phyloP scores from a whole-genome alignment of 2,888 invertebrate genomes.

The Euspilapteryx auroguttella region DNA sequence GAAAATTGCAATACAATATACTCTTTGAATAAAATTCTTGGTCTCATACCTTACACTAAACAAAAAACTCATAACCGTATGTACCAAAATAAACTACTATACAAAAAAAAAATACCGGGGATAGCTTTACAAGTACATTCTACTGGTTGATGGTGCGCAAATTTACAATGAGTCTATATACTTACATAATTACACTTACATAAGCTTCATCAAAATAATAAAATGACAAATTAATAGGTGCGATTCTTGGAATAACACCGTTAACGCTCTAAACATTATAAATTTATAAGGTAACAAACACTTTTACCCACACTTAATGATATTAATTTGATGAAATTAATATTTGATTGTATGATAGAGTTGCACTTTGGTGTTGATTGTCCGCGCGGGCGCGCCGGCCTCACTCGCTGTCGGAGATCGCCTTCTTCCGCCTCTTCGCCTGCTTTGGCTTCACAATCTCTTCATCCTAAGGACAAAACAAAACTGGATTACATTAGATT shows the following conservation, averaged over 20 bases:
- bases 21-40: constrained; percentile 53
- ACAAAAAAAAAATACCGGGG: constrained; percentile 20
- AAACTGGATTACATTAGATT: background rate
- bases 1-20: constrained; percentile 58
- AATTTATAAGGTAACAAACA: constrained; percentile 16
- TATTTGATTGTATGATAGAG: constrained; percentile 40
- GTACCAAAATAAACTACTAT: constrained; percentile 14
- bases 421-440: constrained; percentile 89
- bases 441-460: constrained; percentile 90
- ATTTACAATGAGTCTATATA: constrained; percentile 26
- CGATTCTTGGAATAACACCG: constrained; percentile 41
- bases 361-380: constrained; percentile 57
- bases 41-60: constrained; percentile 49
- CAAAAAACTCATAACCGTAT: constrained; percentile 38
- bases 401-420: constrained; percentile 93
- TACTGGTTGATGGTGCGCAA: constrained; percentile 20
- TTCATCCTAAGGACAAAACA: constrained; percentile 71
- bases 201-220: constrained; percentile 6
- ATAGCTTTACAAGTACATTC: constrained; percentile 32
- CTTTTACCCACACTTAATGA: constrained; percentile 17
- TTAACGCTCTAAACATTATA: constrained; percentile 21
- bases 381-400: constrained; percentile 36
- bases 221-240: constrained; percentile 16
- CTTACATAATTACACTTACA: constrained; percentile 3
- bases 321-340: constrained; percentile 12